Evolutionary conservation across 2,113 vertebrate genomes (phyloP).

Genomic region (Erythrocercus mccallii): DNA sequence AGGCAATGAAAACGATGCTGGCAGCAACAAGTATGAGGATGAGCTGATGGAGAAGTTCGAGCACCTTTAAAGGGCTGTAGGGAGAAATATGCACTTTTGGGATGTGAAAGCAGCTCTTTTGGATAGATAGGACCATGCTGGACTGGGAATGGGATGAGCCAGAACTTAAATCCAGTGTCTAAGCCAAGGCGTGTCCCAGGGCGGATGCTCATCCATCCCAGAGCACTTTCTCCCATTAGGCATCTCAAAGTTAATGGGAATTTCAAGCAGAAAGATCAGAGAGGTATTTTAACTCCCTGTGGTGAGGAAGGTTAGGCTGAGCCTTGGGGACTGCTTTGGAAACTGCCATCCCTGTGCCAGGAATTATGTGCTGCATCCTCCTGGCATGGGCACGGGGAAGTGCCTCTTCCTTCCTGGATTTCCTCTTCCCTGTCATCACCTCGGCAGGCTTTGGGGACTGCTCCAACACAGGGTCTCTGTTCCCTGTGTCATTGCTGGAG

Average conservation of each 20-base stretch:
- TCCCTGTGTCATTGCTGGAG: background rate
- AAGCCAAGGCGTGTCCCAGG: rapidly evolving
- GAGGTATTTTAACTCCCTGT: background rate
- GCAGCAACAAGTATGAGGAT: background rate
- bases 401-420: background rate
- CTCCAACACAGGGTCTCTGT: background rate
- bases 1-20: background rate
- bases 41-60: background rate
- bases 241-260: background rate
- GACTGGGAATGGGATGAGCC: background rate
- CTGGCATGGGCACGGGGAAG: rapidly evolving
- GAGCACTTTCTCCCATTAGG: background rate
- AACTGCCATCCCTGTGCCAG: background rate
- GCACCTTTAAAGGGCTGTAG: background rate
- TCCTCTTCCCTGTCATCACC: background rate
- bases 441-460: background rate
- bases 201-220: rapidly evolving
- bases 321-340: background rate
- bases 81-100: background rate
- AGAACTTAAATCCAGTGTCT: background rate
- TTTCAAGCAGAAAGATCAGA: background rate
- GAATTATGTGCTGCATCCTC: background rate
- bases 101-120: background rate
- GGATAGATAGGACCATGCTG: background rate
- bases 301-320: background rate